phyloP scores from a whole-genome alignment of 2,888 invertebrate genomes.

The Molorchus minor region DNA sequence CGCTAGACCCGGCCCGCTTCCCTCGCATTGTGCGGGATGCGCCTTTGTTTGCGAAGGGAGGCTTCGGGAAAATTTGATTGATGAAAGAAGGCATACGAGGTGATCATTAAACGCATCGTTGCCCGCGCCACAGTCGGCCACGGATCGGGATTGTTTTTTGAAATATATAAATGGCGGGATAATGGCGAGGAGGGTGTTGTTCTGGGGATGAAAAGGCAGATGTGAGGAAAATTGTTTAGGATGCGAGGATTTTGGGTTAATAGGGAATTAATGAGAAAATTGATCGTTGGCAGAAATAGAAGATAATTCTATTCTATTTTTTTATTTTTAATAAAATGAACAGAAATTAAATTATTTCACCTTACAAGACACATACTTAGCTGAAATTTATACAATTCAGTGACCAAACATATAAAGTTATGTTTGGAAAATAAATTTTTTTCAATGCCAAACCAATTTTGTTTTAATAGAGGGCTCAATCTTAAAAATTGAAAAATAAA shows the following conservation, averaged over 20 bases:
- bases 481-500: too few relatives aligned
- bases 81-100: slow-evolving; percentile 27
- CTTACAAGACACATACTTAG: too few relatives aligned
- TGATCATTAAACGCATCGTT: slow-evolving; percentile 29
- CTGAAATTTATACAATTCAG: too few relatives aligned
- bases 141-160: slow-evolving; percentile 7
- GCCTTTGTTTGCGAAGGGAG: slow-evolving; percentile 25
- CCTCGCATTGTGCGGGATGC: slow-evolving; percentile 21
- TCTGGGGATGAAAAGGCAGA: background rate
- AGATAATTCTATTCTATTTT: too few relatives aligned
- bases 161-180: slow-evolving; percentile 5
- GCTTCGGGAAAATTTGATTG: slow-evolving; percentile 30
- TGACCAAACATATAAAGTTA: too few relatives aligned
- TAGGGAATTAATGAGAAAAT: background rate
- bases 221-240: background rate
- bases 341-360: too few relatives aligned
- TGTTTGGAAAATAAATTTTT: too few relatives aligned
- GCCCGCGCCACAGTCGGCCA: slow-evolving; percentile 3
- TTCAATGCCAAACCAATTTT: too few relatives aligned
- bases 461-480: too few relatives aligned
- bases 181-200: background rate
- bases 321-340: too few relatives aligned
- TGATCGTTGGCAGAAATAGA: too few relatives aligned
- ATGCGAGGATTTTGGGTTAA: background rate
- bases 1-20: slow-evolving; percentile 10